Evolutionary conservation across 2,888 invertebrate species (phyloP).

Genomic region (Laspeyria flexula): DNA sequence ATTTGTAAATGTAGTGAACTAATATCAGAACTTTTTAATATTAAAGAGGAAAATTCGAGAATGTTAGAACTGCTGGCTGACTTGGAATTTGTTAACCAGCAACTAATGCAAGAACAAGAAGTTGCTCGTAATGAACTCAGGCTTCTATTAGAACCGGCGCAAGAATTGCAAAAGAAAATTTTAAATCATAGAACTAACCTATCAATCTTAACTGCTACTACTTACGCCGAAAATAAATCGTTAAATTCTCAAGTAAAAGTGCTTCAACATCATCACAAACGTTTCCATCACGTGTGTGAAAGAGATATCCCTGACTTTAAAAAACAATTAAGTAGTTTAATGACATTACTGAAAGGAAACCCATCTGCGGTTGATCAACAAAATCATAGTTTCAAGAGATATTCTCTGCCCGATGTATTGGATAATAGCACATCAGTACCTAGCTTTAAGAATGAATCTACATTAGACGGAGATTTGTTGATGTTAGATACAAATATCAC

Average conservation of each 20-base stretch:
- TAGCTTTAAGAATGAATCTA: conserved; percentile 72
- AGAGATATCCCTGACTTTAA: conserved; percentile 75
- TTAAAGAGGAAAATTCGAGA: conserved; percentile 54
- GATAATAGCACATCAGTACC: conserved; percentile 57
- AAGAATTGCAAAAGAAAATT: conserved; percentile 74
- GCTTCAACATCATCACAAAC: conserved; percentile 71
- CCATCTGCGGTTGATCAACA: conserved; percentile 40
- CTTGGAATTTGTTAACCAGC: conserved; percentile 53
- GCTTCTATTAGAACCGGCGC: conserved; percentile 61
- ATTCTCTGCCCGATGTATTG: conserved; percentile 67
- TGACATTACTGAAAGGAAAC: conserved; percentile 63
- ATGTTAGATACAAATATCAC: conserved; percentile 81
- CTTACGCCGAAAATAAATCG: conserved; percentile 76
- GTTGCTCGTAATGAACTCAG: conserved; percentile 63
- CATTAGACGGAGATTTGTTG: conserved; percentile 72
- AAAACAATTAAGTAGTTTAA: conserved; percentile 65
- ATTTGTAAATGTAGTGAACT: conserved; percentile 52
- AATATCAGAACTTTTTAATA: conserved; percentile 38
- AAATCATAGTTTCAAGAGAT: conserved; percentile 63
- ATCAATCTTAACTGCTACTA: conserved; percentile 76
- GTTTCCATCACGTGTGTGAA: conserved; percentile 74
- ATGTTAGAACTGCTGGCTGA: conserved; percentile 50
- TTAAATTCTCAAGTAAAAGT: conserved; percentile 73
- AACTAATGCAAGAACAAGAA: conserved; percentile 62
- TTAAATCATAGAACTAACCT: conserved; percentile 72